Evolutionary conservation across 2,113 vertebrate genomes (phyloP), one percentile per base, ranked within the genome.

Genomic region (Eptesicus fuscus): DNA sequence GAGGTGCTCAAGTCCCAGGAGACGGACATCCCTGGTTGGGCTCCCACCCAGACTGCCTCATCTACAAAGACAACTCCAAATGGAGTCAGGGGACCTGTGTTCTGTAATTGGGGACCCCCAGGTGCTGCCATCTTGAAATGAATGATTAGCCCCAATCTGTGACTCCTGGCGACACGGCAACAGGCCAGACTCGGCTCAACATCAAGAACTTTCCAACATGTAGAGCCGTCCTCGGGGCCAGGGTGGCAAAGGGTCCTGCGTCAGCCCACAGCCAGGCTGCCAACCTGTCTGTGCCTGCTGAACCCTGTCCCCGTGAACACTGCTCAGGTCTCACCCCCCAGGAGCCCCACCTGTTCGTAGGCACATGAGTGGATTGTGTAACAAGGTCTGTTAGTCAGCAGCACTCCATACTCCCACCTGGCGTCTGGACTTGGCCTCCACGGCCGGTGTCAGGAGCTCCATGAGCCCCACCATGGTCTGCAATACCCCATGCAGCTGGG

Each of bases 331-430:
- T 42, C 53, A 16, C 18, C 0, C 37, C 32, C 5, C 6, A 1
- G 77, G 28, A 73, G 53, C 76, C 16, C 63, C 0, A 2, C 25
- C 59, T 17, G 0, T 18, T 47, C 1, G 49, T 0, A 10, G 49
- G 59, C 0, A 4, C 37, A 7, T 0, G 0, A 0, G 49, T 1
- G 1, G 18, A 20, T 30, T 22, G 18, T 12, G 3, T 1, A 12
- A n/a, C n/a, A 4, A 51, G 22, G 61, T 7, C 18, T 0, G 22
- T 53, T 7, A 1, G 23, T 11, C 2, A 12, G 1, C 3, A 10
- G 18, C 2, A 35, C 7, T 13, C 14, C 3, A 0, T 0, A 0
- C 10, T 11, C 32, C 47, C 22, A 25, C 80, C 71, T 23, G 71
- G 25, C 18, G 20, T 13, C 59, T 28, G 28, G 65, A 14, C 32